Conservation (phyloP, 2,797 vertebrate species). For the Callimico goeldii region DNA sequence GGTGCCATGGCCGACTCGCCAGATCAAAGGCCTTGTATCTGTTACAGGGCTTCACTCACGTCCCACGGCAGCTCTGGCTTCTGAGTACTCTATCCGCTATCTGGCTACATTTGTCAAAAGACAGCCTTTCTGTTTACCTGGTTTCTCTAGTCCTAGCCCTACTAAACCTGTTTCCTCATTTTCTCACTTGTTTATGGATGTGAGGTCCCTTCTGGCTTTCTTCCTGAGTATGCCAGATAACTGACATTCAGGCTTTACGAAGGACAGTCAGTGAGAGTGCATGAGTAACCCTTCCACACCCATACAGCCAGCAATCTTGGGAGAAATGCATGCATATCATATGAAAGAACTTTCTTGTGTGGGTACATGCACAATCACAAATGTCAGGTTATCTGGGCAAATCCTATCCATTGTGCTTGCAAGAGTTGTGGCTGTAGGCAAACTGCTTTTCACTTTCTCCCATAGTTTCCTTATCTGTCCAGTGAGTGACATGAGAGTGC, state of each 20-base stretch:
- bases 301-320: background rate
- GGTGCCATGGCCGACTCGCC: fast-evolving
- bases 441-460: background rate
- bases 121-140: background rate
- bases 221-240: background rate
- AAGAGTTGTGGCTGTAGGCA: background rate
- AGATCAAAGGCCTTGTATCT: fast-evolving
- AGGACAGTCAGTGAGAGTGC: background rate
- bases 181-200: background rate
- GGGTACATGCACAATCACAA: fast-evolving
- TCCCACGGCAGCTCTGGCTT: background rate
- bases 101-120: background rate
- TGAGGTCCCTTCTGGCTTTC: background rate
- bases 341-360: fast-evolving
- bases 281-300: fast-evolving
- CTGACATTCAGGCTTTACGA: background rate
- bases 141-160: background rate
- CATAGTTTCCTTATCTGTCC: background rate
- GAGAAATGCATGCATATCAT: too few relatives aligned
- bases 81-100: background rate
- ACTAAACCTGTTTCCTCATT: background rate
- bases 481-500: background rate
- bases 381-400: background rate
- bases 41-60: background rate
- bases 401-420: background rate